These are phyloP conservation scores for Eubasilissa regina DNA, from an alignment of 1,140 invertebrate genomes.

Conservation along the genomic window DNA sequence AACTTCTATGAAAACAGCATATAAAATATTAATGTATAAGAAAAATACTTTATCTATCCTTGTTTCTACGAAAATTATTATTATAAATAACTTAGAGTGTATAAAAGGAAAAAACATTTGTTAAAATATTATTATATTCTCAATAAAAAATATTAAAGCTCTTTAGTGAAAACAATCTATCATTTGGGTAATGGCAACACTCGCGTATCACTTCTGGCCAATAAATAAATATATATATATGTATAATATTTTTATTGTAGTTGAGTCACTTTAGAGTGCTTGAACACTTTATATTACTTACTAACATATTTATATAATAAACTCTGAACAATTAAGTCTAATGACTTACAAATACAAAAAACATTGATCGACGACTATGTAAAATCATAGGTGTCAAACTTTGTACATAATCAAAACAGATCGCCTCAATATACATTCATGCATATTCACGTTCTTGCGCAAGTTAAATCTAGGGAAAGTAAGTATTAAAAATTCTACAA, in stretches of 20 bases:
- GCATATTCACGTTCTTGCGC: slow-evolving; percentile 12
- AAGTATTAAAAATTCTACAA: slow-evolving; percentile 23
- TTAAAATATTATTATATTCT: slow-evolving; percentile 11
- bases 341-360: slow-evolving; percentile 44
- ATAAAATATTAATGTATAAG: slow-evolving; percentile 29
- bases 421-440: background rate
- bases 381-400: slow-evolving; percentile 36
- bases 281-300: slow-evolving; percentile 35
- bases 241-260: slow-evolving; percentile 29
- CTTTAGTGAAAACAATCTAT: slow-evolving; percentile 17
- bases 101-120: background rate
- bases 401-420: slow-evolving; percentile 15
- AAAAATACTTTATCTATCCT: background rate
- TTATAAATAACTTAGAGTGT: slow-evolving; percentile 8
- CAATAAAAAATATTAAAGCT: slow-evolving; percentile 49
- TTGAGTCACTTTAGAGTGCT: slow-evolving; percentile 40
- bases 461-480: slow-evolving; percentile 26
- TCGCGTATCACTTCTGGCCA: background rate
- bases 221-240: slow-evolving; percentile 10
- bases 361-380: slow-evolving; percentile 49
- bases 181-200: background rate
- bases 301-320: slow-evolving; percentile 30
- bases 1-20: slow-evolving; percentile 1
- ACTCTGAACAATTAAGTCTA: slow-evolving; percentile 51
- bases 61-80: slow-evolving; percentile 19